Percentiles rank a stretch among this genome's conserved stretches.
Evolutionary conservation across 2,113 vertebrate species (phyloP).

Genomic region (Thamnophis sirtalis): DNA sequence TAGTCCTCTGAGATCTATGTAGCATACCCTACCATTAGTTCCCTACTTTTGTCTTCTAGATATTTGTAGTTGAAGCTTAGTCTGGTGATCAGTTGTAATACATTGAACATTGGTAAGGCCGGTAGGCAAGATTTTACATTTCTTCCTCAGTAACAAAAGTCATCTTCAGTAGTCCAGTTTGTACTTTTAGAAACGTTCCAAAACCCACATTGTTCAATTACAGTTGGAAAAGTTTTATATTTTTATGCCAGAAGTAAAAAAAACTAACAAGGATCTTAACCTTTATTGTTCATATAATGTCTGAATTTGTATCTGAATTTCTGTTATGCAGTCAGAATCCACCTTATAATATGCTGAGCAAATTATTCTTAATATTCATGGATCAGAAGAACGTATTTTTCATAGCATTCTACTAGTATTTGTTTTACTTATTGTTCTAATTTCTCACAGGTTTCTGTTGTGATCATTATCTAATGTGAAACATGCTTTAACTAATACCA

Average conservation of each 20-base stretch:
- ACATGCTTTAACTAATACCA: background rate
- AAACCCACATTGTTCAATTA: background rate
- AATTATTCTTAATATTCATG: background rate
- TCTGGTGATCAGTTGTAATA: background rate
- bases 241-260: background rate
- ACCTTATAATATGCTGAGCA: background rate
- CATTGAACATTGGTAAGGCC: background rate
- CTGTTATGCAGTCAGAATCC: background rate
- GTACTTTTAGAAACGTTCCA: background rate
- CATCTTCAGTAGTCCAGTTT: background rate
- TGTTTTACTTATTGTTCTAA: background rate
- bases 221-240: background rate
- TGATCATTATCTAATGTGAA: background rate
- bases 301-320: background rate
- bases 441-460: background rate
- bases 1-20: background rate
- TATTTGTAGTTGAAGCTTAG: background rate
- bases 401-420: background rate
- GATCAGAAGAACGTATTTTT: background rate
- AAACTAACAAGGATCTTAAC: background rate
- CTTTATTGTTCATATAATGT: background rate
- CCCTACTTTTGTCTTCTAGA: background rate
- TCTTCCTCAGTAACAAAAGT: background rate
- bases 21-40: background rate
- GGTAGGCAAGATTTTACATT: background rate